Evolutionary conservation across 2,113 vertebrate species (phyloP).

Genomic region (Aramus guarauna): DNA sequence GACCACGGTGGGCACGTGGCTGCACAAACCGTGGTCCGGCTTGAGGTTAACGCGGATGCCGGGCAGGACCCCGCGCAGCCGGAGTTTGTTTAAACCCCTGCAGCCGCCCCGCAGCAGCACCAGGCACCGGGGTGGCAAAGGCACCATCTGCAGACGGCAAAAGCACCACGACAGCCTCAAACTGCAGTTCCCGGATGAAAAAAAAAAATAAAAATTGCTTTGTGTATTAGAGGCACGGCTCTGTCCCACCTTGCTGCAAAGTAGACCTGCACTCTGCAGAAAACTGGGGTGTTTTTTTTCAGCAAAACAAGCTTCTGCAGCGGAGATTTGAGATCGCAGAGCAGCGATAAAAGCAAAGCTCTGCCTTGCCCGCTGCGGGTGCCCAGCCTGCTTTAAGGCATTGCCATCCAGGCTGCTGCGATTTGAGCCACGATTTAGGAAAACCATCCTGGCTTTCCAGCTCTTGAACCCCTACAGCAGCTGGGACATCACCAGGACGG

Average conservation of each 20-base stretch:
- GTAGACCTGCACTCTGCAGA: not conserved
- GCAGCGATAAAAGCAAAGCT: no score
- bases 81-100: not conserved
- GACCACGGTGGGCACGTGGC: not conserved
- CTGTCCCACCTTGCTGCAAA: not conserved
- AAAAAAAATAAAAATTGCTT: not conserved
- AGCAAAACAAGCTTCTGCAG: not conserved
- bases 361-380: fast-evolving
- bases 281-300: not conserved
- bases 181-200: not conserved
- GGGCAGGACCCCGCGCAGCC: not conserved
- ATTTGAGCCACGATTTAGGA: not conserved
- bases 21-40: fast-evolving
- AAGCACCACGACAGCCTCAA: not conserved
- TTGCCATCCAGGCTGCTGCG: not conserved
- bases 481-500: fast-evolving
- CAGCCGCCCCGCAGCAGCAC: not conserved
- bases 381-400: not conserved
- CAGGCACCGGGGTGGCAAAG: not conserved
- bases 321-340: not conserved
- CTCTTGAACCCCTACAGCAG: not conserved
- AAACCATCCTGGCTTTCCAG: not conserved
- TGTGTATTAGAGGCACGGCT: not conserved
- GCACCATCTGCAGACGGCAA: not conserved
- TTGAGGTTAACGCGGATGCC: fast-evolving